Percentiles rank a stretch among this genome's conserved stretches.
Conservation (phyloP, 2,113 vertebrate genomes). For the Stigmatopora argus region DNA sequence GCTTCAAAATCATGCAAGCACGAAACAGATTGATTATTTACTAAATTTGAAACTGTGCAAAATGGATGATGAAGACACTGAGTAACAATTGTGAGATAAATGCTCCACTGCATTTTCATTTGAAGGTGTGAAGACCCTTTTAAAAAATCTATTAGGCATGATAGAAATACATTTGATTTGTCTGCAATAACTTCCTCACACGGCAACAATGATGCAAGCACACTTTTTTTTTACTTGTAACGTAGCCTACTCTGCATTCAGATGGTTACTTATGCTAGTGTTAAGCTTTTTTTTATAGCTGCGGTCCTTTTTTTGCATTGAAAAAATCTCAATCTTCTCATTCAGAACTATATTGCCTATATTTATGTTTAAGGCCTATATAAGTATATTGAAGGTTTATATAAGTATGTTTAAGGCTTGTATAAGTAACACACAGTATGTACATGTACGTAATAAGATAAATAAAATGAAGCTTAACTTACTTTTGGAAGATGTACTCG, state of each 20-base stretch:
- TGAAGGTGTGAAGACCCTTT: not conserved
- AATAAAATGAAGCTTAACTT: too few species aligned
- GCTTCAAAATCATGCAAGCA: not conserved
- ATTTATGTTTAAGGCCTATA: too few species aligned
- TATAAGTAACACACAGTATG: too few species aligned
- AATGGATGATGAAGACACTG: not conserved
- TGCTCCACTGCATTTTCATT: not conserved
- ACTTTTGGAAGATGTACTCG: too few species aligned
- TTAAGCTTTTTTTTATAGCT: too few species aligned
- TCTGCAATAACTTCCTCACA: not conserved
- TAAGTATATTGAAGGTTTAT: too few species aligned
- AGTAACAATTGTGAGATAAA: not conserved
- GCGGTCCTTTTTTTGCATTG: too few species aligned
- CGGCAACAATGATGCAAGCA: not conserved
- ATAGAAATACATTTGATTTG: not conserved
- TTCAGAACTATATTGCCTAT: too few species aligned
- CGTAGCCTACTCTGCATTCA: conserved; percentile 10
- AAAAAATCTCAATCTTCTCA: too few species aligned
- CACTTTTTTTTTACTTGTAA: not conserved
- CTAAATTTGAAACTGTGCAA: too few species aligned
- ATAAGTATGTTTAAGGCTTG: too few species aligned
- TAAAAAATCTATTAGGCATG: not conserved
- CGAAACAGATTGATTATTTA: not conserved
- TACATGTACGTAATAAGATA: too few species aligned
- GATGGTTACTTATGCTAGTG: conserved; percentile 23